Evolutionary conservation across 2,888 invertebrate genomes (phyloP).

Genomic region (Sericinus montela): DNA sequence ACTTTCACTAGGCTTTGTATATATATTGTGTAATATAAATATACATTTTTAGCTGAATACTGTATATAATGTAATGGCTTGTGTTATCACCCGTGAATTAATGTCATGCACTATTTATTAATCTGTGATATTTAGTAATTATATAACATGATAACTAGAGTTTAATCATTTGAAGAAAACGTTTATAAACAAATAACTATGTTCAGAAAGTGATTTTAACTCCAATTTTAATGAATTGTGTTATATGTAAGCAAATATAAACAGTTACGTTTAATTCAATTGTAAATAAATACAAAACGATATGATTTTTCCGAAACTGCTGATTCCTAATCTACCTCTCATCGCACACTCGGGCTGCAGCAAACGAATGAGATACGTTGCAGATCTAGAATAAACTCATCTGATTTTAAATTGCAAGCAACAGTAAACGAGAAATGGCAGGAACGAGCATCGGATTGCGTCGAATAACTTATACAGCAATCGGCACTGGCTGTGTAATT

Average conservation of each 20-base stretch:
- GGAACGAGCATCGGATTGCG: background rate
- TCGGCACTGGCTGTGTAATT: background rate
- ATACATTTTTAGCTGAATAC: no score
- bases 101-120: no score
- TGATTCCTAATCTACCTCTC: constrained; percentile 9
- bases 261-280: background rate
- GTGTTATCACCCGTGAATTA: no score
- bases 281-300: background rate
- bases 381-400: constrained; percentile 7
- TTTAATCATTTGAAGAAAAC: no score
- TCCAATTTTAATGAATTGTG: no score
- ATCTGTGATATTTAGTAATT: no score
- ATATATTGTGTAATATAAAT: no score
- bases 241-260: background rate
- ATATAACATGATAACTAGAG: no score
- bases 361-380: background rate
- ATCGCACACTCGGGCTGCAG: background rate
- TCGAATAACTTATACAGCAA: constrained; percentile 5
- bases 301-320: background rate
- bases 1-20: no score
- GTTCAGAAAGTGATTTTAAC: no score
- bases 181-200: no score
- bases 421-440: background rate
- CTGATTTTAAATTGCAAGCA: constrained; percentile 12
- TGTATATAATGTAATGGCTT: no score